phyloP scores from a whole-genome alignment of 2,113 vertebrate genomes.

The Myrmecophaga tridactyla region DNA sequence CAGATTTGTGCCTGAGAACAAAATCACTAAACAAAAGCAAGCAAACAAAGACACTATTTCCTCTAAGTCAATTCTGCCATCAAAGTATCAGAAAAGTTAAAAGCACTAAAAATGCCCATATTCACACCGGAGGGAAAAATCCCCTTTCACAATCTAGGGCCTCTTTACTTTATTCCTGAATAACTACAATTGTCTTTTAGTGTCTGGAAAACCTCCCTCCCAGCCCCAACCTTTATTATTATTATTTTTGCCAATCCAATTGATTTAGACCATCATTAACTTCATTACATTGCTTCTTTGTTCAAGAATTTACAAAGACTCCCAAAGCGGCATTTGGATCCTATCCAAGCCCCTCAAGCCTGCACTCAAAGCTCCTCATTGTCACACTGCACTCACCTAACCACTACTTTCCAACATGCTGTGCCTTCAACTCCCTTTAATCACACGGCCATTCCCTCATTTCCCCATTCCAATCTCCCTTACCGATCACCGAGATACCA shows the following conservation, averaged over 20 bases:
- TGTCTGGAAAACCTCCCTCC: background rate
- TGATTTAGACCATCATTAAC: background rate
- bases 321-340: background rate
- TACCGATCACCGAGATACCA: too few relatives aligned
- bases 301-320: background rate
- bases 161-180: background rate
- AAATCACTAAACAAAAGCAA: background rate
- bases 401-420: background rate
- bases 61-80: background rate
- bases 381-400: background rate
- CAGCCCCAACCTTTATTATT: too few relatives aligned
- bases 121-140: background rate
- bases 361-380: background rate
- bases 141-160: background rate
- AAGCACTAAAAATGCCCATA: background rate
- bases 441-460: rapidly evolving
- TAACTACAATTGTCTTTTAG: background rate
- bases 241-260: background rate
- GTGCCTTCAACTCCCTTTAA: background rate
- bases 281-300: background rate
- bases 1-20: background rate
- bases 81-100: background rate
- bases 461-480: background rate
- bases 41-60: background rate
- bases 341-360: background rate